Evolutionary conservation across 2,888 invertebrate genomes (phyloP).

Genomic region (Caenorhabditis macrosperma): DNA sequence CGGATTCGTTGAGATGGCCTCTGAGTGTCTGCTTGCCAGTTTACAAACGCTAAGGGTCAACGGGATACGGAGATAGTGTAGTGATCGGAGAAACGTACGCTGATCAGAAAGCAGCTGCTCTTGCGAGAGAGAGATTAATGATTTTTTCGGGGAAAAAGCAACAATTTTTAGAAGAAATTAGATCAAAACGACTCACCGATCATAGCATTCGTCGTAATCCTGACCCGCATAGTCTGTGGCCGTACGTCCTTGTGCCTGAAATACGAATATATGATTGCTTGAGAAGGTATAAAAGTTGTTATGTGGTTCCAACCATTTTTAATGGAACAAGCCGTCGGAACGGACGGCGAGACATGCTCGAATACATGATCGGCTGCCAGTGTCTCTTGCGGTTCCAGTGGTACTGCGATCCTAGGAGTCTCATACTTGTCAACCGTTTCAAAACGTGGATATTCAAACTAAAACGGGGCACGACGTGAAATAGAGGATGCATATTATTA

Average conservation of each 20-base stretch:
- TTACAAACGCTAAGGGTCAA: constrained; percentile 16
- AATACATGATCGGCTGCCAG: constrained; percentile 36
- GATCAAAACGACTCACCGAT: constrained; percentile 32
- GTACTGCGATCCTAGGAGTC: constrained; percentile 22
- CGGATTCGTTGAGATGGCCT: background rate
- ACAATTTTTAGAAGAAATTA: background rate
- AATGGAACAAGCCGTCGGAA: constrained; percentile 53
- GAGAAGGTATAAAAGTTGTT: background rate
- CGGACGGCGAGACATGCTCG: constrained; percentile 24
- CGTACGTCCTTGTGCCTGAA: constrained; percentile 55
- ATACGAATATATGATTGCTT: background rate
- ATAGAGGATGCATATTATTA: background rate
- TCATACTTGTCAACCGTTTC: background rate
- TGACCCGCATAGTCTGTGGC: constrained; percentile 48
- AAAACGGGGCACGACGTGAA: background rate
- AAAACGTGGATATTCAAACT: background rate
- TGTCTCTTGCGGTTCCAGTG: background rate
- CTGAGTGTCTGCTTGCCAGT: background rate
- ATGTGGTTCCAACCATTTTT: constrained; percentile 30
- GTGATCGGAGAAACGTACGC: background rate
- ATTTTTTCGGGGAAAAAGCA: background rate
- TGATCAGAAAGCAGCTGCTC: constrained; percentile 28
- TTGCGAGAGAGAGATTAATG: constrained; percentile 27
- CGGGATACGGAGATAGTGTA: background rate
- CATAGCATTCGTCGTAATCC: constrained; percentile 56